Conservation (phyloP, 2,113 vertebrate genomes). For the Cephalopterus ornatus region DNA sequence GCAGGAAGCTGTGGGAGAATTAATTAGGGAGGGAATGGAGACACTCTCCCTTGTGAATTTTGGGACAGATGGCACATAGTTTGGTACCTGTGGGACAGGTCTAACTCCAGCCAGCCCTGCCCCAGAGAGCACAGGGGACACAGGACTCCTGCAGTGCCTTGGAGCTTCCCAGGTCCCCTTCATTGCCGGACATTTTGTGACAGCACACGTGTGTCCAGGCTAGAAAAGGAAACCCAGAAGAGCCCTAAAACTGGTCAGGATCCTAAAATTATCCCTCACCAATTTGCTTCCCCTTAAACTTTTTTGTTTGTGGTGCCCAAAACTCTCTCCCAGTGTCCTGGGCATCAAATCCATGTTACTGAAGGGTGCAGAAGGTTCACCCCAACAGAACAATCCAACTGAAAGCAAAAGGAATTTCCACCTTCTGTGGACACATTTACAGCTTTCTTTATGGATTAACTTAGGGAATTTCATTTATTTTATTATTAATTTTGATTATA, state of each 20-base stretch:
- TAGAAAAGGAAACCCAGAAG: neutral
- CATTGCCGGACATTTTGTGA: rapidly evolving
- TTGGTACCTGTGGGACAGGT: neutral
- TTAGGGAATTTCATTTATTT: rapidly evolving
- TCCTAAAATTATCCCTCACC: neutral
- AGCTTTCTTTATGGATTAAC: neutral
- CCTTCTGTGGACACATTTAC: neutral
- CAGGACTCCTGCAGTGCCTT: rapidly evolving
- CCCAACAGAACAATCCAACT: neutral
- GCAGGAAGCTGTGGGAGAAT: neutral
- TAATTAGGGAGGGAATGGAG: rapidly evolving
- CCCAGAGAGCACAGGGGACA: neutral
- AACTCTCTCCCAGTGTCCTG: neutral
- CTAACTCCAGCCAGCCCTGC: rapidly evolving
- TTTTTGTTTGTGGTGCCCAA: too few species aligned
- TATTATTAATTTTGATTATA: neutral
- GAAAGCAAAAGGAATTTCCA: neutral
- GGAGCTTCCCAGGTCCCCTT: neutral
- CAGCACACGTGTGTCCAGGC: rapidly evolving
- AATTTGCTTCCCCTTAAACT: neutral
- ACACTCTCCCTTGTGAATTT: rapidly evolving
- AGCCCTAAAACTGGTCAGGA: neutral
- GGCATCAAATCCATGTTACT: neutral
- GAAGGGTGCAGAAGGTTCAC: neutral
- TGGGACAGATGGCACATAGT: neutral